Base-by-base conservation (phyloP, 2,888 invertebrate genomes). In the Limnephilus lunatus region DNA sequence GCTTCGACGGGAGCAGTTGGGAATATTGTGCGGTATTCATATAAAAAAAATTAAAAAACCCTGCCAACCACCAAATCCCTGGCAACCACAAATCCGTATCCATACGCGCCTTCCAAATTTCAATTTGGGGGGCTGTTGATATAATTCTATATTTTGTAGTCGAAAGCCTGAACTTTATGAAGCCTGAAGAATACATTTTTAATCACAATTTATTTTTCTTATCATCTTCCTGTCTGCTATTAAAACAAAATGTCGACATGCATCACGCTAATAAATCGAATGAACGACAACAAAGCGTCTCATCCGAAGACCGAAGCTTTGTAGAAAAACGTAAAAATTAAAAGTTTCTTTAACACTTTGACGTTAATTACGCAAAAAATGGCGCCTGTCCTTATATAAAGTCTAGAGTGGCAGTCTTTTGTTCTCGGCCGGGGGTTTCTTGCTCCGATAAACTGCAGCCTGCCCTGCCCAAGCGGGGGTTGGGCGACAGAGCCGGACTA, bases 381-480 rank as follows among this genome's bases (percentile, higher is more conserved):
- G 81, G 88, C 88, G 88, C 35, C 80, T 80, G 88, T 89, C 88
- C 80, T 81, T 89, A 89, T 35, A 80, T 80, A 89, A 89, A 80
- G 32, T 80, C 35, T 89, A 31, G 48, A 89, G 88, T 89, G 88
- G 80, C 80, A 80, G 81, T 81, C 88, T 89, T 89, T 89, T 89
- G 88, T 89, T 89, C 88, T 32, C 81, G 88, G 91, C 85, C 81
- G 39, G 53, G 68, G 81, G 90, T 90, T 90, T 91, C 90, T 92
- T 90, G 86, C 91, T 88, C 91, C 91, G 90, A 90, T 92, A 90
- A 92, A 92, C 92, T 91, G 92, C 92, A 93, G 25, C 90, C 85
- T 90, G 39, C 32, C 25, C 39, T 85, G 39, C 80, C 80, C 39
- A 48, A 31, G 85, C 82, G 53, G 32, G 35, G 35, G 30, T 32